Conservation (phyloP, 2,888 invertebrate genomes). For the Thymelicus lineola region DNA sequence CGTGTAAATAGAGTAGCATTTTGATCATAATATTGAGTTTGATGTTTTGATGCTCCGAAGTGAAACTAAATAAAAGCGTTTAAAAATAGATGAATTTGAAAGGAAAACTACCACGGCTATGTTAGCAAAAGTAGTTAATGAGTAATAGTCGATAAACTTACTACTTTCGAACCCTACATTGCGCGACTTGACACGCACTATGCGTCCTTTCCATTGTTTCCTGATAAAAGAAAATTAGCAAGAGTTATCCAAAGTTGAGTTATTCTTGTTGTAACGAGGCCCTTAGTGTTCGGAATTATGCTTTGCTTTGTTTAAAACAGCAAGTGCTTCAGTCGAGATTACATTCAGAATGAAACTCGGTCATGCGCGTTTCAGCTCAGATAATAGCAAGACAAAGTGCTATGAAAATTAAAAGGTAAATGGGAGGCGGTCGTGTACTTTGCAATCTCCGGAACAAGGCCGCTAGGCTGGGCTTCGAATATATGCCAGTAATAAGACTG, state of each 20-base stretch:
- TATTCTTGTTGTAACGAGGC: background rate
- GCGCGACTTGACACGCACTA: too few relatives aligned
- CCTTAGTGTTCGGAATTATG: constrained; percentile 8
- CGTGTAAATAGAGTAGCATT: too few relatives aligned
- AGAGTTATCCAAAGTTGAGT: background rate
- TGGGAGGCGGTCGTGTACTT: constrained; percentile 12
- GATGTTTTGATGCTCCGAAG: too few relatives aligned
- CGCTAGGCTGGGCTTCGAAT: constrained; percentile 24
- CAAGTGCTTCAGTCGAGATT: constrained; percentile 27
- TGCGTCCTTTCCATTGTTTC: too few relatives aligned
- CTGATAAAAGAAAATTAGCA: too few relatives aligned
- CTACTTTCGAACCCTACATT: too few relatives aligned
- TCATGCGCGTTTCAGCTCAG: constrained; percentile 27
- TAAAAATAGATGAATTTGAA: too few relatives aligned
- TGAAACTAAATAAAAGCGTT: too few relatives aligned
- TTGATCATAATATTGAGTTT: too few relatives aligned
- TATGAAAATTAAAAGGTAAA: constrained; percentile 36
- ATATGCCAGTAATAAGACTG: constrained; percentile 26
- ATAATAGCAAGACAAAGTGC: constrained; percentile 36
- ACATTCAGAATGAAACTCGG: constrained; percentile 34
- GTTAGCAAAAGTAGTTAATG: too few relatives aligned
- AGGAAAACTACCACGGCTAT: too few relatives aligned
- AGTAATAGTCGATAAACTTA: too few relatives aligned
- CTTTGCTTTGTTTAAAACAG: constrained; percentile 19
- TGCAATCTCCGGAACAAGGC: constrained; percentile 24